Evolutionary conservation across 2,797 vertebrate genomes (phyloP), one percentile per base, ranked within the genome.

Genomic region (Ctenochaetus hawaiiensis): DNA sequence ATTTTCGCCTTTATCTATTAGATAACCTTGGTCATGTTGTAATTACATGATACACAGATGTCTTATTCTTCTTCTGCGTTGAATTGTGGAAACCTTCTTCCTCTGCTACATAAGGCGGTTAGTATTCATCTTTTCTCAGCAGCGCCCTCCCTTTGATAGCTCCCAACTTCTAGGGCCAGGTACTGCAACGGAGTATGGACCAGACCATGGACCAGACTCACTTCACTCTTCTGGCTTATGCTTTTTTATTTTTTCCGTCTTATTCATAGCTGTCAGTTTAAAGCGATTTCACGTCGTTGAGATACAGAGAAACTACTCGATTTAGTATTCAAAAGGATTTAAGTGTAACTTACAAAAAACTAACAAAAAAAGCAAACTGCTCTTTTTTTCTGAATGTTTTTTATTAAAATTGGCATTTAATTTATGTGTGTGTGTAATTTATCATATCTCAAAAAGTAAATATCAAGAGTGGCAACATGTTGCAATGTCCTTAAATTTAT

Each of bases 1-100:
- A 18, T 52, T 30, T 1, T 8, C 13, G 30, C 23, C 4, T 8
- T 13, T 48, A 34, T 67, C 26, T 54, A 14, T 5, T 0, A 17
- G 1, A 58, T 83, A 89, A 92, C 87, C 88, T 91, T 89, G 78
- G 66, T 73, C 18, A 47, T 57, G 10, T 30, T 30, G 30, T 30
- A 30, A 56, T 64, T 84, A 84, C 74, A 85, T 82, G 78, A 82
- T 71, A 20, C 70, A 23, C 14, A 1, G 17, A 2, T 5, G 22
- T 1, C 10, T 61, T 51, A 73, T 75, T 74, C 73, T 20, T 72
- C 8, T 37, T 5, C 75, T 22, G 37, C 9, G 17, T 48, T 30
- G 5, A 30, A 30, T 30, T 30, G 30, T 30, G 30, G 41, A 65
- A 2, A 7, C 4, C 5, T 14, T 83, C 79, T 90, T 88, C 82